These are phyloP conservation scores for Chitala chitala DNA, from an alignment of 2,113 vertebrate genomes.

Conservation along the genomic window DNA sequence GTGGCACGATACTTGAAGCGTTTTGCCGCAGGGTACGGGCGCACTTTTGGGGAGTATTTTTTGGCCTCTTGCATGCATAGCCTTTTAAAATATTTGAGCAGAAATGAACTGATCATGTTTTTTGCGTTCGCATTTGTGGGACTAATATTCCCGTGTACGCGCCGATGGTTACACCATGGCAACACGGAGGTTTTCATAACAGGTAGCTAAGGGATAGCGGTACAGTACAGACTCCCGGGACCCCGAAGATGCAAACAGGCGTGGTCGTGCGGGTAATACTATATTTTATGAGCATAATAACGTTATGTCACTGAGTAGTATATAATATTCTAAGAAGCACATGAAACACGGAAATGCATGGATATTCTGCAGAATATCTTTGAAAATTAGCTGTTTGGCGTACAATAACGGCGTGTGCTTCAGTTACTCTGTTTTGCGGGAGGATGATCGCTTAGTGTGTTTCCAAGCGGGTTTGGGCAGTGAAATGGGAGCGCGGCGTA, in stretches of 20 bases:
- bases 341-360: neutral
- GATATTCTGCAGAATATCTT: neutral
- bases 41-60: no score
- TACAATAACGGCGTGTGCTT: neutral
- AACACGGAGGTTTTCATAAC: slow-evolving; percentile 16
- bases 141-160: neutral
- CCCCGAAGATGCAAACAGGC: slow-evolving; percentile 57
- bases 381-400: no score
- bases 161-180: neutral
- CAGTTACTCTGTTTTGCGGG: no score
- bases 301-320: no score
- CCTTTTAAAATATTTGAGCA: neutral
- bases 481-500: neutral
- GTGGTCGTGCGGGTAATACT: slow-evolving; percentile 48
- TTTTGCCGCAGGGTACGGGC: no score
- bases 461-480: no score
- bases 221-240: slow-evolving; percentile 25
- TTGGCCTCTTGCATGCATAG: no score
- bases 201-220: slow-evolving; percentile 40
- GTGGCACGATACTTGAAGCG: no score
- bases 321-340: no score
- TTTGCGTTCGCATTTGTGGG: neutral
- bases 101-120: neutral
- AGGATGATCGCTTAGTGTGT: no score
- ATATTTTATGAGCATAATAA: neutral